Percentiles rank a stretch among this genome's conserved stretches.
Conservation (phyloP, 2,888 invertebrate species). For the Drosophila borborema region DNA sequence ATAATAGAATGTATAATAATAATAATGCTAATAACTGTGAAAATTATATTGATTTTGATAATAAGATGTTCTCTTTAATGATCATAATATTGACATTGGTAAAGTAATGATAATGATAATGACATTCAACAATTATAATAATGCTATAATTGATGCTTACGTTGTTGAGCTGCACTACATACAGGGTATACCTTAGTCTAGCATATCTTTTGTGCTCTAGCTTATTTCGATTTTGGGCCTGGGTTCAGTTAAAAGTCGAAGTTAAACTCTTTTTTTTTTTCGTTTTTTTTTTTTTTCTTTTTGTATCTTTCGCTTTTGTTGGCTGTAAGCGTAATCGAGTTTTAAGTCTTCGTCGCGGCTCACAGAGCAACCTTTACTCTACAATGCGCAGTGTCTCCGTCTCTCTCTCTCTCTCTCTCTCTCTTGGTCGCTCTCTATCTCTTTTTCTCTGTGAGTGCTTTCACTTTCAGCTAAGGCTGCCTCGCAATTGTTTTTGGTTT, state of each 20-base stretch:
- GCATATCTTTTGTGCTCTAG: neutral
- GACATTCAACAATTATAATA: too few relatives aligned
- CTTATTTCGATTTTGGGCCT: slow-evolving; percentile 12
- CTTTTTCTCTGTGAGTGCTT: slow-evolving; percentile 57
- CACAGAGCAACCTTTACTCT: slow-evolving; percentile 56
- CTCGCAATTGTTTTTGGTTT: slow-evolving; percentile 67
- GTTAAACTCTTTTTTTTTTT: slow-evolving; percentile 19
- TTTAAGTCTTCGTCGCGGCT: slow-evolving; percentile 41
- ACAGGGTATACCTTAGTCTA: slow-evolving; percentile 10
- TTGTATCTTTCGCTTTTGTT: slow-evolving; percentile 44
- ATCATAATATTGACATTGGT: too few relatives aligned
- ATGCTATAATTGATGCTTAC: neutral
- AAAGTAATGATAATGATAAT: too few relatives aligned
- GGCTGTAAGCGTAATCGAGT: slow-evolving; percentile 53
- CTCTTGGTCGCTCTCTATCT: slow-evolving; percentile 17
- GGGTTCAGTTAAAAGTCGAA: slow-evolving; percentile 29
- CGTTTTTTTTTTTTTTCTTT: neutral
- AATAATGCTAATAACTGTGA: neutral
- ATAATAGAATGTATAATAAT: neutral
- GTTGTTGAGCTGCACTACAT: neutral
- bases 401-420: slow-evolving; percentile 35
- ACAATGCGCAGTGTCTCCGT: slow-evolving; percentile 18
- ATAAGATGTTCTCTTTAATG: too few relatives aligned
- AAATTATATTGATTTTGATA: too few relatives aligned
- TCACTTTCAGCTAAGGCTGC: slow-evolving; percentile 74